Base-by-base conservation (phyloP, 2,113 vertebrate genomes). In the Epinephelus fuscoguttatus region DNA sequence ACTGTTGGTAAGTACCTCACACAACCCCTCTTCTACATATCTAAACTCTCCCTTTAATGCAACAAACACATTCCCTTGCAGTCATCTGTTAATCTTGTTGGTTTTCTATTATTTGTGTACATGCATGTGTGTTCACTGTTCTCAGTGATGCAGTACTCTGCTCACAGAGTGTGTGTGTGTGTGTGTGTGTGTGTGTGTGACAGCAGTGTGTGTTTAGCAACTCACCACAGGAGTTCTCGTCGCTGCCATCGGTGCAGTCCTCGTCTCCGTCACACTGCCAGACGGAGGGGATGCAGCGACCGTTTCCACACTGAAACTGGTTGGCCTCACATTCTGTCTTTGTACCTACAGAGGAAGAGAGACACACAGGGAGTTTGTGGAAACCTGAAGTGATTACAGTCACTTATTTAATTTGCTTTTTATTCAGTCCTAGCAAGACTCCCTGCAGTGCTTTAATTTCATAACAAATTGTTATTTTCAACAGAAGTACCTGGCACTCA, bases 191-290 rank as follows among this genome's bases (percentile, higher is more conserved):
- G 25, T 25, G 0, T 9, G 10, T 52, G 27, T 56, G 60, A 55
- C 73, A 19, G 27, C 49, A 33, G 69, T 33, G 23, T 15, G 40
- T 0, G 11, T 45, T 50, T 14, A 27, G 53, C 21, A 33, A 18
- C 97, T 97, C 89, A 99, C 98, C 97, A 86, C 98, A 99, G 23
- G 96, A 92, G 80, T 70, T 95, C 69, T 99, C 98, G 8, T 99
- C 98, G 21, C 97, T 99, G 77, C 97, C 97, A 2, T 99, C 98
- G 0, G 88, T 87, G 76, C 98, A 99, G 90, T 99, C 98, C 89
- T 97, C 95, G 14, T 99, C 98, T 4, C 98, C 97, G 19, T 99
- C 98, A 64, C 98, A 99, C 75, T 96, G 96, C 98, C 98, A 99
- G 10, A 99, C 74, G 0, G 96, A 94, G 0, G 97, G 97, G 92